phyloP scores from a whole-genome alignment of 2,888 invertebrate species.

The Gastrophysa polygoni region DNA sequence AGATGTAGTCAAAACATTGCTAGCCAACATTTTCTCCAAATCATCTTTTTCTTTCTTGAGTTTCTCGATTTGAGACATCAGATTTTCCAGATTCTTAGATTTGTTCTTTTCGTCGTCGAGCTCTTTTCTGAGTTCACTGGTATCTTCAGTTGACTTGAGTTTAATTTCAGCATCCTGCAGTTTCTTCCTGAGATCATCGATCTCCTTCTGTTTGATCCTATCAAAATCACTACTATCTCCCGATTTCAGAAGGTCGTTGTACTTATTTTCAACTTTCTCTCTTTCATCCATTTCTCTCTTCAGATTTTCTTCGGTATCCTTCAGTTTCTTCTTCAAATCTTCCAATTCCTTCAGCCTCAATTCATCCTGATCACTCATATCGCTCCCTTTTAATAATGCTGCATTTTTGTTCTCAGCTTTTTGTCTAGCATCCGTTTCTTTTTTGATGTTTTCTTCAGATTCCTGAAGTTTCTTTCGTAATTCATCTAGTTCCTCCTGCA shows the following conservation, averaged over 20 bases:
- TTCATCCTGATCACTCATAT: neutral
- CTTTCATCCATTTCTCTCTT: slow-evolving; percentile 12
- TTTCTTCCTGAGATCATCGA: slow-evolving; percentile 7
- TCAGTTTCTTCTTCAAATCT: slow-evolving; percentile 10
- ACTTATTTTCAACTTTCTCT: neutral
- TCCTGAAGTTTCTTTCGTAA: slow-evolving; percentile 4
- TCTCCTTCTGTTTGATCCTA: neutral
- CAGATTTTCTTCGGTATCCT: slow-evolving; percentile 16
- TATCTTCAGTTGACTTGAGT: slow-evolving; percentile 1
- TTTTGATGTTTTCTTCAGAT: neutral
- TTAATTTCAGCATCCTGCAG: slow-evolving; percentile 14
- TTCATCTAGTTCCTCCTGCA: slow-evolving; percentile 1
- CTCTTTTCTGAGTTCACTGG: slow-evolving; percentile 10
- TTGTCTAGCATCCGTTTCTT: neutral
- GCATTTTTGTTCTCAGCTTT: neutral
- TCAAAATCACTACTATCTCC: neutral
- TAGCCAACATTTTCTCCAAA: slow-evolving; percentile 39
- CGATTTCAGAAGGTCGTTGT: slow-evolving; percentile 1
- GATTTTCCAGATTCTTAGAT: neutral
- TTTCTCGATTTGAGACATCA: slow-evolving; percentile 18
- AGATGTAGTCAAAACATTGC: slow-evolving; percentile 34
- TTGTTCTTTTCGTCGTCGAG: slow-evolving; percentile 4
- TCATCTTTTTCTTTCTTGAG: slow-evolving; percentile 41
- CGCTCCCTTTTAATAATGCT: neutral
- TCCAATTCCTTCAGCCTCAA: too few species aligned